A percentile compares a stretch with the other conserved stretches of the same genome.
Conservation (phyloP, 2,113 vertebrate species). For the Embiotoca jacksoni region DNA sequence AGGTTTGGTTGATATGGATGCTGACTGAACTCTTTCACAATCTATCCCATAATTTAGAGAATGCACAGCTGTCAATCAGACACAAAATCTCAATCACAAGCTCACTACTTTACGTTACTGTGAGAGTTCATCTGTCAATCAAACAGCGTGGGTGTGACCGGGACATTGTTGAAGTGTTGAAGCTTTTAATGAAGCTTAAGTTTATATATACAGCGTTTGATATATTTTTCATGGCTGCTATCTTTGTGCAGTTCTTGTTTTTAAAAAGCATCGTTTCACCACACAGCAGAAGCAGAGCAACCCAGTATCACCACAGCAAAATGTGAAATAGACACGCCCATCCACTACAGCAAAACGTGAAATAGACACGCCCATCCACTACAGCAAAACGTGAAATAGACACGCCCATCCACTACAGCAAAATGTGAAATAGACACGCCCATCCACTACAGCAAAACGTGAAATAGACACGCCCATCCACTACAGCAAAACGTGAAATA, state of each 20-base stretch:
- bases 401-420: too few relatives aligned
- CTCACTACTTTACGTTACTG: background rate
- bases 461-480: too few relatives aligned
- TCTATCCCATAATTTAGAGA: background rate
- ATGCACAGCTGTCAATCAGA: conserved; percentile 19
- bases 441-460: too few relatives aligned
- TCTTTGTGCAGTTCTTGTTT: background rate
- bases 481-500: too few relatives aligned
- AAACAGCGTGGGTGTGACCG: background rate
- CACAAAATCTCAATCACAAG: background rate
- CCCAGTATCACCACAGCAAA: too few relatives aligned
- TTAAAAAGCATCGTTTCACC: background rate
- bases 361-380: too few relatives aligned
- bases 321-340: too few relatives aligned
- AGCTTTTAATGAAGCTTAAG: background rate
- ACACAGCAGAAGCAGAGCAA: background rate
- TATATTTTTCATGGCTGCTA: background rate
- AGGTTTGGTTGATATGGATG: background rate
- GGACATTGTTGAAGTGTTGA: background rate
- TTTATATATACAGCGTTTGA: background rate
- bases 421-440: too few relatives aligned
- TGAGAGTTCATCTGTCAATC: conserved; percentile 38
- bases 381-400: too few relatives aligned
- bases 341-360: too few relatives aligned
- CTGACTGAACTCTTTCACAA: background rate